Evolutionary conservation across 2,113 vertebrate genomes (phyloP).

Genomic region (Cygnus buccinator): DNA sequence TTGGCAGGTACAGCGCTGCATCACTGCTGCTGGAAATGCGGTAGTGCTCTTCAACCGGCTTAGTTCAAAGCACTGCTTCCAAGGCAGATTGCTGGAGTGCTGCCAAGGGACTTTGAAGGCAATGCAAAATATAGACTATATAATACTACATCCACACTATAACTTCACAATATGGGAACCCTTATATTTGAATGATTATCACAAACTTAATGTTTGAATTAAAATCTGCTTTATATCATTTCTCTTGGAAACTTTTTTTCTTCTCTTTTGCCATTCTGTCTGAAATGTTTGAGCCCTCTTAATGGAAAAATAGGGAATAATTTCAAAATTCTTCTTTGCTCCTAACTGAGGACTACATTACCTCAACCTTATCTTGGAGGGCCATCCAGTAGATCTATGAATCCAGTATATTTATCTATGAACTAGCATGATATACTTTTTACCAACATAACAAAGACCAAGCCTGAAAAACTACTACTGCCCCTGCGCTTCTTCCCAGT

Average conservation of each 20-base stretch:
- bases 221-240: background rate
- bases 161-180: background rate
- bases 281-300: background rate
- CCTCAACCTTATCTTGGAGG: background rate
- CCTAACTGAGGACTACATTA: background rate
- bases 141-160: background rate
- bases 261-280: background rate
- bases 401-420: background rate
- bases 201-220: background rate
- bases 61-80: background rate
- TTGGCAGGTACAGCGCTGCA: background rate
- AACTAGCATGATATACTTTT: background rate
- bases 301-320: background rate
- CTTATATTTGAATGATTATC: background rate
- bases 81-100: background rate
- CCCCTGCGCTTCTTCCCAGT: background rate
- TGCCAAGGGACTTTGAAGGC: conserved; percentile 28
- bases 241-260: background rate
- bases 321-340: background rate
- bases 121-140: background rate
- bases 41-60: background rate
- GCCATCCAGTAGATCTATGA: background rate
- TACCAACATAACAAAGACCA: background rate
- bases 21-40: background rate
- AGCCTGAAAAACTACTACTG: background rate